Evolutionary conservation across 2,888 invertebrate genomes (phyloP).

Genomic region (Ceratothoa steindachneri): DNA sequence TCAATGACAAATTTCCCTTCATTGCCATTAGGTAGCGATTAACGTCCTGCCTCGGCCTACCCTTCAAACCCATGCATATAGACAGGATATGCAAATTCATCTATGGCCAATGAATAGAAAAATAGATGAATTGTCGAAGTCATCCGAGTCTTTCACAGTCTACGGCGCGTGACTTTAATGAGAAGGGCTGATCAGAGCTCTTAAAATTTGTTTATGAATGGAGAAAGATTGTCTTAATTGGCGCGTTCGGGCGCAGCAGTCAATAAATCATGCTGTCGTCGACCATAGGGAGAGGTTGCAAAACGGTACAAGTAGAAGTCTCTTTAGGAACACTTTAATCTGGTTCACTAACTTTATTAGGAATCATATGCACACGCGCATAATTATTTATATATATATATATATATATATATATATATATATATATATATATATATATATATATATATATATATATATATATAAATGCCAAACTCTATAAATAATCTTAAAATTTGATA

Average conservation of each 20-base stretch:
- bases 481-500: too few species aligned
- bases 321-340: too few species aligned
- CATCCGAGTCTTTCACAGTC: neutral
- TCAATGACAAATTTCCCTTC: neutral
- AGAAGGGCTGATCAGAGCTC: constrained; percentile 1
- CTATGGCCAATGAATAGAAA: neutral
- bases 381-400: too few species aligned
- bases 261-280: neutral
- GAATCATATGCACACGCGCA: too few species aligned
- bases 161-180: constrained; percentile 7
- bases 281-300: too few species aligned
- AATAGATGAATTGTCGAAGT: neutral
- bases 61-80: neutral
- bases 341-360: too few species aligned
- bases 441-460: too few species aligned
- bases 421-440: too few species aligned
- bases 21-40: neutral
- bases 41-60: neutral
- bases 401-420: too few species aligned
- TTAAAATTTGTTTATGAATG: constrained; percentile 7
- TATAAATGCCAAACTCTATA: too few species aligned
- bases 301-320: too few species aligned
- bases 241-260: neutral
- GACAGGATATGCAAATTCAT: neutral
- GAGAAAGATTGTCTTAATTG: neutral